phyloP scores from a whole-genome alignment of 1,140 invertebrate species.

The Drosophila triauraria region DNA sequence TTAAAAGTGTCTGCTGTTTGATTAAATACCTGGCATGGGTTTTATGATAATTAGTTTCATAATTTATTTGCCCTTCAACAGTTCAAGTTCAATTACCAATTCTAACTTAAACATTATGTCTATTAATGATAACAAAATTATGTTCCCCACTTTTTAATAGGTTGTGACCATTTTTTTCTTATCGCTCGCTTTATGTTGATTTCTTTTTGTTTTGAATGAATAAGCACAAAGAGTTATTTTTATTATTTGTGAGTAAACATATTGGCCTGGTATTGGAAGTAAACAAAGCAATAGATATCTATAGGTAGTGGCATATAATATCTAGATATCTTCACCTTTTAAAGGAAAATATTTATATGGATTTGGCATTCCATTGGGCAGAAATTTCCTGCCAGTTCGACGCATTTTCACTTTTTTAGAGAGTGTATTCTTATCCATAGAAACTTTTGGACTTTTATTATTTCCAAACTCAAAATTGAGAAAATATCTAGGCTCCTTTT shows the following conservation, averaged over 20 bases:
- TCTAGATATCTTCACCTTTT: slow-evolving; percentile 41
- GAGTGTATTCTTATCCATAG: background rate
- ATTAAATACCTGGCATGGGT: slow-evolving; percentile 10
- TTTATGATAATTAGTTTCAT: background rate
- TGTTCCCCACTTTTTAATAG: background rate
- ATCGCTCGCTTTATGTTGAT: background rate
- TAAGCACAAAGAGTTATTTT: slow-evolving; percentile 9
- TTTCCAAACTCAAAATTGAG: slow-evolving; percentile 50
- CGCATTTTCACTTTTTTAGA: background rate
- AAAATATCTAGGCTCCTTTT: slow-evolving; percentile 7
- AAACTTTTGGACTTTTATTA: slow-evolving; percentile 10
- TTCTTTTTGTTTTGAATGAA: slow-evolving; percentile 5
- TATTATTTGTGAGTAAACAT: slow-evolving; percentile 21
- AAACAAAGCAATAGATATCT: background rate
- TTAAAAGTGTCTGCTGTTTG: slow-evolving; percentile 13
- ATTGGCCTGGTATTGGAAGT: background rate
- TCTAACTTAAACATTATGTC: background rate
- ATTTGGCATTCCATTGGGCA: slow-evolving; percentile 28
- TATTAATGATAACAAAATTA: background rate
- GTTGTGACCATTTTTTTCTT: slow-evolving; percentile 10
- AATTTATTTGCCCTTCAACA: background rate
- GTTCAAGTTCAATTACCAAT: slow-evolving; percentile 4
- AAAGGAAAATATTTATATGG: slow-evolving; percentile 38
- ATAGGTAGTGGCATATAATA: background rate
- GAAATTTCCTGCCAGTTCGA: background rate